Evolutionary conservation across 2,888 invertebrate species (phyloP).

Genomic region (Lumbricus terrestris): DNA sequence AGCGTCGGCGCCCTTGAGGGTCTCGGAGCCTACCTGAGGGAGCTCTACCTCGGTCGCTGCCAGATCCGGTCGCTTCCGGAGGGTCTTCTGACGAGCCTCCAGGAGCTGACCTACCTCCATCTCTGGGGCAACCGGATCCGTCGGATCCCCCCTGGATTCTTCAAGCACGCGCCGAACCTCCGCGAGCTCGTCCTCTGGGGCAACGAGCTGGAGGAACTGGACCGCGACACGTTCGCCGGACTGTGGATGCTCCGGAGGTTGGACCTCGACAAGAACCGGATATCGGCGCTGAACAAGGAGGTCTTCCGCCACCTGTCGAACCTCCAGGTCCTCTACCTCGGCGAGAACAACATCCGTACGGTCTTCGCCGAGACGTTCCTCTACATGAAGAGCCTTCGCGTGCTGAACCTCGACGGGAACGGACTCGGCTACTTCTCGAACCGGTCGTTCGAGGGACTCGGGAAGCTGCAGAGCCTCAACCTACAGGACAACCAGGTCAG

Average conservation of each 20-base stretch:
- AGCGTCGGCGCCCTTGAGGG: constrained; percentile 35
- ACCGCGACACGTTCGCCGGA: constrained; percentile 36
- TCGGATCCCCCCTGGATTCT: constrained; percentile 33
- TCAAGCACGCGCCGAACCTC: constrained; percentile 32
- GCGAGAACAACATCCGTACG: constrained; percentile 35
- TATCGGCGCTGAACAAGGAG: constrained; percentile 30
- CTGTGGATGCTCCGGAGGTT: constrained; percentile 35
- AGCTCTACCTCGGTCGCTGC: constrained; percentile 36
- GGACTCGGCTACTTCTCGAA: constrained; percentile 32
- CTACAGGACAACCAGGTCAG: constrained; percentile 37
- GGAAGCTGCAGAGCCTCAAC: constrained; percentile 28
- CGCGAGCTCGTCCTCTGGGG: constrained; percentile 39
- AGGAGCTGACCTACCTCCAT: constrained; percentile 31
- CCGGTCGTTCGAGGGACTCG: constrained; percentile 36
- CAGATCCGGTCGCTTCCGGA: constrained; percentile 30
- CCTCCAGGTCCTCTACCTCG: constrained; percentile 36
- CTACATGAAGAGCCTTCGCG: constrained; percentile 34
- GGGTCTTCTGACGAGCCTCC: constrained; percentile 32
- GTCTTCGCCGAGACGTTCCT: constrained; percentile 35
- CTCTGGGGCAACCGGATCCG: constrained; percentile 39
- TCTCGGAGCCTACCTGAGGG: constrained; percentile 32
- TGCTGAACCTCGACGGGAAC: constrained; percentile 38
- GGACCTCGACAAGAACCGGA: constrained; percentile 38
- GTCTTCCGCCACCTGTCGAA: constrained; percentile 35
- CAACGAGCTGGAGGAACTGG: constrained; percentile 34